Conservation (phyloP, 2,888 invertebrate species). For the Pyrrhia umbra region DNA sequence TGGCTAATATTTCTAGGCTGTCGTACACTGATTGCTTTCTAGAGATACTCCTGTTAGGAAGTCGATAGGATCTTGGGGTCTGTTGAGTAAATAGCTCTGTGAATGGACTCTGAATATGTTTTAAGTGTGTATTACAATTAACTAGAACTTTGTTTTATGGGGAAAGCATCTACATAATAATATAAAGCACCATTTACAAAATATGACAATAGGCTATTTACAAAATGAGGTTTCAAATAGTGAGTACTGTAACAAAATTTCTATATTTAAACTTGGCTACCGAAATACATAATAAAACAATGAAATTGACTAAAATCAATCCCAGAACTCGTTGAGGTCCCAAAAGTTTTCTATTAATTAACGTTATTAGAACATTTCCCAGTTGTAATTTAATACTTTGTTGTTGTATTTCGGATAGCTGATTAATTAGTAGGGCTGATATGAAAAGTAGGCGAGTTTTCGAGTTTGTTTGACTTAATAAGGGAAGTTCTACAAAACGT, state of each 20-base stretch:
- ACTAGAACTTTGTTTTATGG: no score
- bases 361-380: conserved; percentile 73
- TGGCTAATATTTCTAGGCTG: conserved; percentile 31
- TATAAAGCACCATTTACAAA: no score
- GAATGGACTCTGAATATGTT: no score
- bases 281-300: conserved; percentile 13
- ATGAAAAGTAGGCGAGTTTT: conserved; percentile 79
- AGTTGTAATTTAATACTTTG: conserved; percentile 84
- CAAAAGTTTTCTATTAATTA: conserved; percentile 77
- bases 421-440: conserved; percentile 87
- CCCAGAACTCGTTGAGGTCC: conserved; percentile 47
- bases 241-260: neutral
- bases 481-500: conserved; percentile 84
- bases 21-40: conserved; percentile 46
- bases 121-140: no score
- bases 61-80: neutral
- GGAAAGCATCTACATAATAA: no score
- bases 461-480: conserved; percentile 83
- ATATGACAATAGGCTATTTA: no score
- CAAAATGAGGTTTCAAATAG: neutral
- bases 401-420: conserved; percentile 80
- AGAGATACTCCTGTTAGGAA: conserved; percentile 1
- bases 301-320: conserved; percentile 40
- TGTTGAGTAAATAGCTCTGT: neutral
- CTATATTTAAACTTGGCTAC: neutral